phyloP scores from a whole-genome alignment of 2,888 invertebrate genomes.

The Eugnorisma glareosa region DNA sequence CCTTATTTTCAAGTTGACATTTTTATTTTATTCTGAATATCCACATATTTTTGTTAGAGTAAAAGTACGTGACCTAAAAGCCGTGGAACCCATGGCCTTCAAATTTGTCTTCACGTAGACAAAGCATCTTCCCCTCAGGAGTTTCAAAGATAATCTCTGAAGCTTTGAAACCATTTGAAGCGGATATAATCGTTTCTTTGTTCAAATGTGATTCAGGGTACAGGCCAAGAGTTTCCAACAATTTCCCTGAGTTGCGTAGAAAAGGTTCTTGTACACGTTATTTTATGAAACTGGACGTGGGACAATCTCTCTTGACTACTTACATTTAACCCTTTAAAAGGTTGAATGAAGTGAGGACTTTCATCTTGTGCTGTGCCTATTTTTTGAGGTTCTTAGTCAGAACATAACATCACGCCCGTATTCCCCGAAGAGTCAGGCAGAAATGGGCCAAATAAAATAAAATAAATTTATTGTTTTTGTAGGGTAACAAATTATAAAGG shows the following conservation, averaged over 20 bases:
- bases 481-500: too few relatives aligned
- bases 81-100: conserved; percentile 16
- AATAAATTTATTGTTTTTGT: too few relatives aligned
- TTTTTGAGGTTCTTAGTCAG: background rate
- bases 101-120: conserved; percentile 42
- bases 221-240: conserved; percentile 49
- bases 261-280: conserved; percentile 33
- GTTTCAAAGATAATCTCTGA: conserved; percentile 46
- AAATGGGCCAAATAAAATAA: too few relatives aligned
- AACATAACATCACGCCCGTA: background rate
- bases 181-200: conserved; percentile 59
- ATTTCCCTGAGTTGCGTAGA: conserved; percentile 41
- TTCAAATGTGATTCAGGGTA: conserved; percentile 55
- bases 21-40: background rate
- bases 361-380: background rate
- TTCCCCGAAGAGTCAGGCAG: background rate
- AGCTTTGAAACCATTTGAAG: conserved; percentile 58
- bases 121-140: conserved; percentile 39
- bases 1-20: background rate
- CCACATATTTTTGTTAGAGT: background rate
- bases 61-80: conserved; percentile 5
- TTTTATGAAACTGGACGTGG: conserved; percentile 32
- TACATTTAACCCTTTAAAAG: conserved; percentile 6
- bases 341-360: conserved; percentile 4
- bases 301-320: background rate